Conservation (phyloP, 1,140 invertebrate species). For the Geopemphigus sp. region DNA sequence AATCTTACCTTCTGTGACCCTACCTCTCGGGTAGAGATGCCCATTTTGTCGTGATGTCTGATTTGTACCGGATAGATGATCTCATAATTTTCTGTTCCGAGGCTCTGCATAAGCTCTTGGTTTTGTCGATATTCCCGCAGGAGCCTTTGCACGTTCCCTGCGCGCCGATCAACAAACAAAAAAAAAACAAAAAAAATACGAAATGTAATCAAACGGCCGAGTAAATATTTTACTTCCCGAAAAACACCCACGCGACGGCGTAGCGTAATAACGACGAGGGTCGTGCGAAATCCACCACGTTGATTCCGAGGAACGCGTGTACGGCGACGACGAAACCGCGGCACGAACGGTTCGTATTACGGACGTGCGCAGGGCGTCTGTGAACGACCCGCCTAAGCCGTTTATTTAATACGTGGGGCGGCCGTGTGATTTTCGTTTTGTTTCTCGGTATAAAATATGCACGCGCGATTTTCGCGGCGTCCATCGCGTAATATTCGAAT, state of each 20-base stretch:
- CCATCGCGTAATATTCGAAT: no score
- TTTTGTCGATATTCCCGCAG: constrained; percentile 85
- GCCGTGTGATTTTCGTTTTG: no score
- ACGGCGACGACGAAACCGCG: background rate
- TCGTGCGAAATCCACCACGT: background rate
- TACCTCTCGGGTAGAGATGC: constrained; percentile 84
- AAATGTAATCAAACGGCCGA: background rate
- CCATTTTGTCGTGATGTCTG: constrained; percentile 91
- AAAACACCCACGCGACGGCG: no score
- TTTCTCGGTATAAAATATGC: no score
- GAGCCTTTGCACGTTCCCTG: constrained; percentile 84
- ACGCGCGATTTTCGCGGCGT: no score
- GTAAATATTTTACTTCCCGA: background rate
- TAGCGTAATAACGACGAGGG: no score
- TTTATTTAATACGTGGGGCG: no score
- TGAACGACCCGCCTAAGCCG: no score
- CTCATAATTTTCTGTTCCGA: constrained; percentile 86
- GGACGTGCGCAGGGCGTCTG: no score
- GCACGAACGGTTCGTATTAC: background rate
- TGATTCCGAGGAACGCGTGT: background rate
- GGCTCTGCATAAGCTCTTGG: constrained; percentile 84
- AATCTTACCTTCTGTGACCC: constrained; percentile 73
- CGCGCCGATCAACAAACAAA: constrained; percentile 51
- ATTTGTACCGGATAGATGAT: constrained; percentile 93
- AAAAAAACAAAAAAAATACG: constrained; percentile 30